These are phyloP conservation scores for Protodeltote pygarga DNA, from an alignment of 2,888 invertebrate species.

Conservation along the genomic window DNA sequence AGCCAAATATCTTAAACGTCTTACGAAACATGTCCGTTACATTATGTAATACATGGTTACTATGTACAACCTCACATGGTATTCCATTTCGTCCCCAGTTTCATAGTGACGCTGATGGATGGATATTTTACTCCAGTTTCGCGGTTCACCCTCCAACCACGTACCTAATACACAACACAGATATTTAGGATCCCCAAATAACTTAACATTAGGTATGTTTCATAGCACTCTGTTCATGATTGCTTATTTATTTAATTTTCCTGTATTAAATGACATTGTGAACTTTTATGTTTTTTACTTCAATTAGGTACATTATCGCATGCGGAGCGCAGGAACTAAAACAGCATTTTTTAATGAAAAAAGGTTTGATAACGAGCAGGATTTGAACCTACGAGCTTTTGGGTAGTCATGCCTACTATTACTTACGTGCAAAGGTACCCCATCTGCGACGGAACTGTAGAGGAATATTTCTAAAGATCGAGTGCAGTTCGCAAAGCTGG, in stretches of 20 bases:
- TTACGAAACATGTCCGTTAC: conserved; percentile 14
- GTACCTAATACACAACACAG: conserved; percentile 19
- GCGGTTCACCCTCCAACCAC: conserved; percentile 20
- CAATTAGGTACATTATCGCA: too few relatives aligned
- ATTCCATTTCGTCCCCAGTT: conserved; percentile 31
- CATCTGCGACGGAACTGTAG: too few relatives aligned
- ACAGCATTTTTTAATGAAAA: too few relatives aligned
- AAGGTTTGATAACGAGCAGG: too few relatives aligned
- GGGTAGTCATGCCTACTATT: too few relatives aligned
- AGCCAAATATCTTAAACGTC: conserved; percentile 17
- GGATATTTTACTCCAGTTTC: conserved; percentile 38
- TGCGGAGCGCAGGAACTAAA: too few relatives aligned
- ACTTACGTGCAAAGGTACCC: too few relatives aligned
- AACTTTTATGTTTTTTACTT: too few relatives aligned
- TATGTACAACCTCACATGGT: conserved; percentile 17
- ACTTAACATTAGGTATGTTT: conserved; percentile 23
- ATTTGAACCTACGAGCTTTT: too few relatives aligned
- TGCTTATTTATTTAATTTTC: conserved; percentile 26
- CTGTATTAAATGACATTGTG: too few relatives aligned
- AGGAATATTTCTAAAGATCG: too few relatives aligned
- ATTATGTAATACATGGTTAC: conserved; percentile 12
- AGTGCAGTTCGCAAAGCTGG: too few relatives aligned
- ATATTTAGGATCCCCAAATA: conserved; percentile 22
- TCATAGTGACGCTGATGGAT: conserved; percentile 40
- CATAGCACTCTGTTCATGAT: conserved; percentile 11